Evolutionary conservation across 2,797 vertebrate species (phyloP), one percentile per base, ranked within the genome.

Genomic region (Gambelia wislizenii): DNA sequence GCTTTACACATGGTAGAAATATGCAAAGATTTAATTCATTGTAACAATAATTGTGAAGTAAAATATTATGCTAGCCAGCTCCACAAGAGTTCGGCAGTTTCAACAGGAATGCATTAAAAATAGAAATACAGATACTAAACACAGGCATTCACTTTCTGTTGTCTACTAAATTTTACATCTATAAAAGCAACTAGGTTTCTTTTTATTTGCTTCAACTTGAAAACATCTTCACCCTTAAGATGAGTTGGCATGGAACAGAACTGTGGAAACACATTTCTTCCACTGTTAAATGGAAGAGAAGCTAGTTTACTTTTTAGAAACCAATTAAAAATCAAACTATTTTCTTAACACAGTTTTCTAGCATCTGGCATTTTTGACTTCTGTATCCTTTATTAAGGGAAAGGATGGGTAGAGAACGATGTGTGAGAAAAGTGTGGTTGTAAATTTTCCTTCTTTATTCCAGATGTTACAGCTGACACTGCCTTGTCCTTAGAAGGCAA

Each of bases 401-500:
- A 61, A n/a, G 39, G 64, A 18, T 18, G 1, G 25, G 16, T 22
- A 61, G 10, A 39, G 16, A 67, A 79, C 59, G 67, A 27, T 61
- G 33, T 4, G 22, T 75, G n/a, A 42, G 13, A 54, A 59, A 61
- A 33, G 9, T 80, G 49, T 76, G 39, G 1, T 64, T 67, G 33
- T 20, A 81, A 81, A 74, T 16, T 18, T 56, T 79, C 5, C 10
- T 54, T 83, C 75, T 54, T 86, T 84, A 56, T 83, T 86, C 76
- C 96, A 99, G 99, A 98, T 94, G 92, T 99, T 44, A 98, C 98
- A 0, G 98, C 98, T 0, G 98, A 99, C 96, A 99, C 98, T 0
- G 99, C 99, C 82, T 89, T 99, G 89, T 98, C 98, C 0, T 96
- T 99, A 86, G 98, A 99, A 72, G 99, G 99, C n/a, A 98, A 96